A percentile compares a stretch with the other conserved stretches of the same genome.
These are phyloP conservation scores for Tylochromis polylepis DNA, from an alignment of 2,113 vertebrate genomes.

Conservation along the genomic window DNA sequence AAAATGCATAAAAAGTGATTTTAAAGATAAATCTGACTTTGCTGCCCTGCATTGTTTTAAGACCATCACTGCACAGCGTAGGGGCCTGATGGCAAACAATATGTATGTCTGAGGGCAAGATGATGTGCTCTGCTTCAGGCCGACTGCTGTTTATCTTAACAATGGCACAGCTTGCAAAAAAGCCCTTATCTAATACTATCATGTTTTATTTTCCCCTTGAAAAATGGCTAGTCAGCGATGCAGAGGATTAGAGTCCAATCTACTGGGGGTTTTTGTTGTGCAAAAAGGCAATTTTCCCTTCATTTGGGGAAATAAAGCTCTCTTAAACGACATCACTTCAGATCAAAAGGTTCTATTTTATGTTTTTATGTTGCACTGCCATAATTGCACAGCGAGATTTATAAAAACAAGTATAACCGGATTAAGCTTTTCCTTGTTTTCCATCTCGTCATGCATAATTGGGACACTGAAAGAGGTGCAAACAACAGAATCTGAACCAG, in stretches of 20 bases:
- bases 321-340: constrained; percentile 39
- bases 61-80: neutral
- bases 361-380: constrained; percentile 1
- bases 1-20: neutral
- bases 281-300: constrained; percentile 47
- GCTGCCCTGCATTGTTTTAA: neutral
- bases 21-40: constrained; percentile 3
- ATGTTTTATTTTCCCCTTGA: constrained; percentile 46
- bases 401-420: neutral
- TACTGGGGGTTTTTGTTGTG: constrained; percentile 38
- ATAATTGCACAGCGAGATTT: constrained; percentile 10
- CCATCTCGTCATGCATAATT: neutral
- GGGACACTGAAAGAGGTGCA: neutral
- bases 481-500: neutral
- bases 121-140: constrained; percentile 8
- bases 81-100: neutral
- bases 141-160: constrained; percentile 32
- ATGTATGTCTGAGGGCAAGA: neutral
- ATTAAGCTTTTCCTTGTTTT: constrained; percentile 7
- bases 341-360: constrained; percentile 23
- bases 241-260: constrained; percentile 46
- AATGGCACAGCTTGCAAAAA: constrained; percentile 30
- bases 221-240: constrained; percentile 59
- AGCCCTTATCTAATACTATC: constrained; percentile 53
- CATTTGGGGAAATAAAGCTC: constrained; percentile 44